These are phyloP conservation scores for Noctuana brunneofusca DNA, from an alignment of 2,888 invertebrate species.

Conservation along the genomic window DNA sequence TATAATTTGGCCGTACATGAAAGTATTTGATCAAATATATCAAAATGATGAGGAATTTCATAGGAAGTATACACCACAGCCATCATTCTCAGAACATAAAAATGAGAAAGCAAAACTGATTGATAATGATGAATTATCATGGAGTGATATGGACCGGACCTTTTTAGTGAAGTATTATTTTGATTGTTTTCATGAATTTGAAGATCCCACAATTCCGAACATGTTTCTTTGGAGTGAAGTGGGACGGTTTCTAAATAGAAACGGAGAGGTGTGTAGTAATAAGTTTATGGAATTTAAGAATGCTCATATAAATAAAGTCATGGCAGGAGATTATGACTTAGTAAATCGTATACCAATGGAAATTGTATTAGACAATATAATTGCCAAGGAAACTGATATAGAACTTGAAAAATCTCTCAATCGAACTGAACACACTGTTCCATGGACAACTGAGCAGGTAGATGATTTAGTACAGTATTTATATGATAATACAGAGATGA, in stretches of 20 bases:
- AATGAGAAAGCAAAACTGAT: conserved; percentile 26
- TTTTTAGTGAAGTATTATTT: conserved; percentile 69
- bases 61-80: conserved; percentile 43
- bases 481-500: conserved; percentile 63
- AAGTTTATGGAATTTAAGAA: conserved; percentile 58
- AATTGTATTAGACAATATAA: conserved; percentile 68
- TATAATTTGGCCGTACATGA: conserved; percentile 69
- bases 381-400: conserved; percentile 58
- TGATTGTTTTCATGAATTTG: conserved; percentile 71
- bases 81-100: not conserved
- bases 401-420: conserved; percentile 43
- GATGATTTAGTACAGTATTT: conserved; percentile 66
- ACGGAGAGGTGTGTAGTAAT: conserved; percentile 57
- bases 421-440: conserved; percentile 39
- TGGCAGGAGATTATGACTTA: conserved; percentile 55
- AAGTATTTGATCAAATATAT: conserved; percentile 66
- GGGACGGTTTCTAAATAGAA: conserved; percentile 63
- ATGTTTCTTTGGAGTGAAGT: conserved; percentile 73
- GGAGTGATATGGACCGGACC: conserved; percentile 63
- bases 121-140: conserved; percentile 42
- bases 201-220: conserved; percentile 68
- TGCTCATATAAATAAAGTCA: conserved; percentile 56
- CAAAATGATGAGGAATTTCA: conserved; percentile 61
- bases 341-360: conserved; percentile 55
- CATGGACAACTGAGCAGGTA: conserved; percentile 53